A percentile compares a stretch with the other conserved stretches of the same genome.
Conservation (phyloP, 2,113 vertebrate genomes). For the Gallinago jamesoni region DNA sequence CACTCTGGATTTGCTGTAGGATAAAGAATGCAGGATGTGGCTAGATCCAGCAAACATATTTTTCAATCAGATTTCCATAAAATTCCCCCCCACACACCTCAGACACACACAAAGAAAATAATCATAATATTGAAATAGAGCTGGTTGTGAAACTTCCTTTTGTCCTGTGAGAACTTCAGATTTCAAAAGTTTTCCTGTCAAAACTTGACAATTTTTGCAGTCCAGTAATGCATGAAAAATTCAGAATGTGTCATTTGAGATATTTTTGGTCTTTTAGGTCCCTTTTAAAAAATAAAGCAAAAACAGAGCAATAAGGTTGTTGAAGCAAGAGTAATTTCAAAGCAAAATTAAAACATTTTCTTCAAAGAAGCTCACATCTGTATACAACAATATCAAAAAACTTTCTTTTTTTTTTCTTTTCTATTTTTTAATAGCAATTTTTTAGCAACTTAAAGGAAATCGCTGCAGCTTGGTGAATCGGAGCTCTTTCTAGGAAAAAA, state of each 20-base stretch:
- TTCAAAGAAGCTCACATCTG: background rate
- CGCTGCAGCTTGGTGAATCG: background rate
- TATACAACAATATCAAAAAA: background rate
- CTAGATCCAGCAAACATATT: background rate
- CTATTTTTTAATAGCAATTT: background rate
- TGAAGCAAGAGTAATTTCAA: background rate
- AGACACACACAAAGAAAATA: background rate
- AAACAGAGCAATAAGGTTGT: background rate
- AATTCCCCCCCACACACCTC: background rate
- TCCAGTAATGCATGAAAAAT: background rate
- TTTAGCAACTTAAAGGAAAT: background rate
- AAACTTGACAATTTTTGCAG: background rate
- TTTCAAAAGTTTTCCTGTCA: background rate
- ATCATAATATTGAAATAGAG: background rate
- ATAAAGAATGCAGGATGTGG: background rate
- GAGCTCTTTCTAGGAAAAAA: background rate
- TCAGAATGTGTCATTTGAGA: background rate
- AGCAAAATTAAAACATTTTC: background rate
- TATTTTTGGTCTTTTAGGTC: background rate
- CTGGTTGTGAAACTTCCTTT: background rate
- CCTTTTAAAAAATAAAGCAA: background rate
- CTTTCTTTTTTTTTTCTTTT: background rate
- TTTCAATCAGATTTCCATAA: conserved; percentile 1
- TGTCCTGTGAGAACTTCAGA: background rate
- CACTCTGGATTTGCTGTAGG: background rate